Evolutionary conservation across 1,140 invertebrate genomes (phyloP).

Genomic region (Conus betulinus): DNA sequence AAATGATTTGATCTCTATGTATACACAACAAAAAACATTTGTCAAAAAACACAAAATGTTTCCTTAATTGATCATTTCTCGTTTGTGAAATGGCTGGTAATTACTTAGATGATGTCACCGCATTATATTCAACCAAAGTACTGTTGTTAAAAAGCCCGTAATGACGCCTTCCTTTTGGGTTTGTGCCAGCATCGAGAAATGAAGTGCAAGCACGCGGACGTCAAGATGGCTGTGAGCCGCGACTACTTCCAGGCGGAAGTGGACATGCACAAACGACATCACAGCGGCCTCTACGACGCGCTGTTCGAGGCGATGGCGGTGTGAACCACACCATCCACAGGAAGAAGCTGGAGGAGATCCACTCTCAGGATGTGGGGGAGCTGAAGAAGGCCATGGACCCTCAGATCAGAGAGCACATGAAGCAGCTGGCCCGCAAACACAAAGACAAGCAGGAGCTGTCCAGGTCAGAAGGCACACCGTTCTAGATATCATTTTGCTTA

Average conservation of each 20-base stretch:
- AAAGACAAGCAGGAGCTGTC: conserved; percentile 93
- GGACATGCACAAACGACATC: conserved; percentile 89
- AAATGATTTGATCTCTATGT: too few relatives aligned
- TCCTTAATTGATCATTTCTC: too few relatives aligned
- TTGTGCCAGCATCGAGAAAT: conserved; percentile 72
- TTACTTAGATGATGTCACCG: too few relatives aligned
- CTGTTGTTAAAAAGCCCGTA: too few relatives aligned
- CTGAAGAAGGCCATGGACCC: conserved; percentile 89
- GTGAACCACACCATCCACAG: conserved; percentile 87
- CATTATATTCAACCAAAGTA: too few relatives aligned
- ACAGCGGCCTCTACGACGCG: conserved; percentile 82
- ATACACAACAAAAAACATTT: too few relatives aligned
- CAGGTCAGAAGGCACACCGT: conserved; percentile 70
- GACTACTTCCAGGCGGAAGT: conserved; percentile 86
- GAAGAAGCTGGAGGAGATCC: conserved; percentile 78
- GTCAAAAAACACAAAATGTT: too few relatives aligned
- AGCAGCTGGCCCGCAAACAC: conserved; percentile 86
- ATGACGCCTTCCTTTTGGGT: conserved; percentile 30
- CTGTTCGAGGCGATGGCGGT: conserved; percentile 87
- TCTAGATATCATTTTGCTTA: too few relatives aligned
- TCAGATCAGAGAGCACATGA: conserved; percentile 90
- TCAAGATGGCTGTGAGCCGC: conserved; percentile 81
- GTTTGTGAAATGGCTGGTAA: too few relatives aligned
- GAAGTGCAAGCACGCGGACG: conserved; percentile 82
- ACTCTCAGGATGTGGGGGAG: conserved; percentile 80